Evolutionary conservation across 2,113 vertebrate genomes (phyloP).

Genomic region (Eleginops maclovinus): DNA sequence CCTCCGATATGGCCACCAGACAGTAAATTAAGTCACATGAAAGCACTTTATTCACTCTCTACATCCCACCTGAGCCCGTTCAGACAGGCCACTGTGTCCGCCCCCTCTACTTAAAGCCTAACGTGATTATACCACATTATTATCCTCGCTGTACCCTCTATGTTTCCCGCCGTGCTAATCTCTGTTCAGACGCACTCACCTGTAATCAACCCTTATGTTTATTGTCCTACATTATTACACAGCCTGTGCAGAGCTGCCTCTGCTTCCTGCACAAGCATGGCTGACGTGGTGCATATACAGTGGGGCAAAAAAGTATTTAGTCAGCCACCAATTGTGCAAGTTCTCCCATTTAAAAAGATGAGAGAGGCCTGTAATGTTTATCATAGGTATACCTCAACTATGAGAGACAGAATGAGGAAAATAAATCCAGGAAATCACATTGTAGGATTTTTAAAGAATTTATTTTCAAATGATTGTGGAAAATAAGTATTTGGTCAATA

Average conservation of each 20-base stretch:
- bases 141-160: constrained; percentile 42
- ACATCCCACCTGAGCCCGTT: constrained; percentile 45
- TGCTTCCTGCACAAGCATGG: constrained; percentile 12
- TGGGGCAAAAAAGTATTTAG: no score
- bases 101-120: constrained; percentile 61
- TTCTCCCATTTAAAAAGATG: no score
- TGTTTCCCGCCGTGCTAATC: constrained; percentile 57
- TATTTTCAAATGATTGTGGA: no score
- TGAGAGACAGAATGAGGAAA: no score
- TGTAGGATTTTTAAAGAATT: no score
- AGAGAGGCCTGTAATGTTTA: no score
- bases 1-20: constrained; percentile 51
- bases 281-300: constrained; percentile 29
- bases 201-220: constrained; percentile 61
- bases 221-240: constrained; percentile 67
- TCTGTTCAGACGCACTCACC: constrained; percentile 55
- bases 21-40: constrained; percentile 48
- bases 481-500: no score
- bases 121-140: constrained; percentile 70
- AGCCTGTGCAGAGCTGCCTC: constrained; percentile 7
- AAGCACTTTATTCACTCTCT: constrained; percentile 38
- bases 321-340: no score
- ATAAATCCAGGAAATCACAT: no score
- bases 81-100: constrained; percentile 41
- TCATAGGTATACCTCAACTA: no score